Evolutionary conservation across 2,113 vertebrate species (phyloP), one percentile per base, ranked within the genome.

Genomic region (Tylochromis polylepis): DNA sequence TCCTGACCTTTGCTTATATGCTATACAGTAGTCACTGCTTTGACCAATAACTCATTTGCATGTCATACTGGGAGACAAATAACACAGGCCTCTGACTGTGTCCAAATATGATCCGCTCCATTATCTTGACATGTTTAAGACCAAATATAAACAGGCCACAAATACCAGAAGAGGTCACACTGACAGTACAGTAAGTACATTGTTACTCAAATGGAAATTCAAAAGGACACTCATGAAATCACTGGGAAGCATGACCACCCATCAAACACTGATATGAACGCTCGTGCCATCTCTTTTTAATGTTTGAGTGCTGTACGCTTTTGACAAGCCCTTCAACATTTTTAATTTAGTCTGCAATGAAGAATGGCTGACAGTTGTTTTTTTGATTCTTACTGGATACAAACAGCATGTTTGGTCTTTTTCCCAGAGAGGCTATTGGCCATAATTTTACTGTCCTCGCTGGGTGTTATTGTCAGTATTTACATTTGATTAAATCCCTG

Each of bases 401-500:
- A 80, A 88, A 80, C 58, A 72, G 18, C 29, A 29, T 60, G 82
- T 89, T 91, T 85, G 57, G 80, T 83, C 77, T 87, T 90, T 90
- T 83, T 90, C 81, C 72, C 92, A 87, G 87, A 53, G 91, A 87
- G 86, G 56, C 83, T 77, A 90, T 92, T 91, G 90, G 88, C 92
- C 85, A 91, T 92, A 92, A 94, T 94, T 94, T 67, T 87, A 80
- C 89, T 86, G 85, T 92, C 91, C 91, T 91, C 91, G 91, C 84
- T 43, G 81, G 89, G 88, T 83, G 53, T 86, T 86, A 84, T 91
- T 89, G 93, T 96, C 95, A 94, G 88, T 93, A 90, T 92, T 95
- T 89, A 91, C 87, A 62, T 96, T 95, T 93, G 90, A 95, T 95
- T 93, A 94, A 95, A 93, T 96, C 96, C 94, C 95, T 87, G 85